Conservation (phyloP, 1,140 invertebrate genomes). For the Atta cephalotes region DNA sequence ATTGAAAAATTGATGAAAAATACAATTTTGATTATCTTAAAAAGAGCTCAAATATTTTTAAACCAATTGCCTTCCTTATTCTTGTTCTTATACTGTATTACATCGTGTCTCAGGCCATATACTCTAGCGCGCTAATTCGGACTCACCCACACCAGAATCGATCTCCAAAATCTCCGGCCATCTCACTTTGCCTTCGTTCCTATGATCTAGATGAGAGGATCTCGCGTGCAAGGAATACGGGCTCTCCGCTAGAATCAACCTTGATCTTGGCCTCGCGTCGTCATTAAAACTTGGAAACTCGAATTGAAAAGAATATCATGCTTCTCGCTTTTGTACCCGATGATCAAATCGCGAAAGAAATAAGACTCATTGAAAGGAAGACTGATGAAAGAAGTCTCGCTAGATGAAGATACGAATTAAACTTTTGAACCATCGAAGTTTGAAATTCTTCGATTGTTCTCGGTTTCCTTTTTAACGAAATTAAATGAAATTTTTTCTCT, state of each 20-base stretch:
- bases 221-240: conserved; percentile 53
- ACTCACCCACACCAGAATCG: conserved; percentile 83
- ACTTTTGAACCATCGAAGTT: not conserved
- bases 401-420: not conserved
- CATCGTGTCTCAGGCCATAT: conserved; percentile 11
- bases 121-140: conserved; percentile 17
- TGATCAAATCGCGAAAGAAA: not conserved
- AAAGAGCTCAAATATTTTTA: not conserved
- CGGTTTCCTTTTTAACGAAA: not conserved
- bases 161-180: conserved; percentile 80
- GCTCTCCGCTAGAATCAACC: conserved; percentile 71
- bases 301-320: not conserved
- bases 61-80: not conserved
- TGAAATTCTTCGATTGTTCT: not conserved
- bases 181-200: conserved; percentile 69
- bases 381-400: not conserved
- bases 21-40: not conserved
- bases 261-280: conserved; percentile 64
- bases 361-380: not conserved
- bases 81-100: not conserved
- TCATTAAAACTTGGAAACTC: not conserved
- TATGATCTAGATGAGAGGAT: conserved; percentile 52
- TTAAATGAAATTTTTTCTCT: not conserved
- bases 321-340: not conserved
- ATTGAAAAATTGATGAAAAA: not conserved